Conservation (phyloP, 2,797 vertebrate species). For the Hirundo rustica region DNA sequence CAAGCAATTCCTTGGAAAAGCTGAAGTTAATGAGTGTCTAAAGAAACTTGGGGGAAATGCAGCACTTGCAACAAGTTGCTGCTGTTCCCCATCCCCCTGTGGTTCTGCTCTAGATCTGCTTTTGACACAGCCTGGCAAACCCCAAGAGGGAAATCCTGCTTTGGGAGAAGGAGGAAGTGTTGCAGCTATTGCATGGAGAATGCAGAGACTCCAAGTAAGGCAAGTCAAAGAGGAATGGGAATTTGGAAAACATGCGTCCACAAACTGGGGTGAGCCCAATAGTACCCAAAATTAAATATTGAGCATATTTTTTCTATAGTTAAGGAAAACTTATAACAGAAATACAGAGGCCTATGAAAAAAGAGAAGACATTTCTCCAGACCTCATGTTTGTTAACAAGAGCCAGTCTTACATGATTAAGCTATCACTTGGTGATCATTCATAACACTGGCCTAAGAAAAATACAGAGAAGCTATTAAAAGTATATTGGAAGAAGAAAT, state of each 20-base stretch:
- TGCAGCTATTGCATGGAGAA: neutral
- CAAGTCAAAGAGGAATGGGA: neutral
- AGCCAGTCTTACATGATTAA: neutral
- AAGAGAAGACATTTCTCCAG: neutral
- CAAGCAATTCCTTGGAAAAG: neutral
- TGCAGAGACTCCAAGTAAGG: neutral
- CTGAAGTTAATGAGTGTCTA: neutral
- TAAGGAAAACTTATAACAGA: neutral
- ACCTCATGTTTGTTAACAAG: neutral
- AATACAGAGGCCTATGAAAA: neutral
- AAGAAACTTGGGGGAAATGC: neutral
- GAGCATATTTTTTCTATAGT: neutral
- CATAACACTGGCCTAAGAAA: neutral
- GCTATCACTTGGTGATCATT: neutral
- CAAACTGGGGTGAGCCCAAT: neutral
- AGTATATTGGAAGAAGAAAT: neutral
- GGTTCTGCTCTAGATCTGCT: neutral
- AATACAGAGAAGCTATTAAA: neutral
- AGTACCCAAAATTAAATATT: neutral
- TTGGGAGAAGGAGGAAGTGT: neutral
- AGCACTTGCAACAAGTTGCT: neutral
- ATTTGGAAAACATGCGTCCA: neutral
- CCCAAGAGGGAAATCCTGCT: neutral
- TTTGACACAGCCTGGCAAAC: neutral
- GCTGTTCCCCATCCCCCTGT: neutral